These are phyloP conservation scores for Poecilia velifera DNA, from an alignment of 2,797 vertebrate species.

Conservation along the genomic window DNA sequence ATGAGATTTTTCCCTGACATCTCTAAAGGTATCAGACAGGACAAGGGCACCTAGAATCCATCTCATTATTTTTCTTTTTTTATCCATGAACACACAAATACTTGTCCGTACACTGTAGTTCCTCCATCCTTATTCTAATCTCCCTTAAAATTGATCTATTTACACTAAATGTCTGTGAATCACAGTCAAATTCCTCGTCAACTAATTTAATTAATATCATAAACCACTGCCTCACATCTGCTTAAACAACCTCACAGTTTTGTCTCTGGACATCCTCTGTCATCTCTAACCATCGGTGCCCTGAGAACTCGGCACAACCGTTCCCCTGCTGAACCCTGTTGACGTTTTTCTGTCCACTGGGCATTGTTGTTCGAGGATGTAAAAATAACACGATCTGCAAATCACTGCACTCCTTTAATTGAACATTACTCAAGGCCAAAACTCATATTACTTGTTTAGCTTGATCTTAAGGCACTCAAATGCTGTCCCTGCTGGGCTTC, in stretches of 20 bases:
- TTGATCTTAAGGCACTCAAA: slow-evolving; percentile 83
- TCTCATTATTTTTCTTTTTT: background rate
- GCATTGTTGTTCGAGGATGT: slow-evolving; percentile 66
- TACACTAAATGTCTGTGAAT: background rate
- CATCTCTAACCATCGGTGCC: slow-evolving; percentile 53
- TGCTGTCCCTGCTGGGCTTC: slow-evolving; percentile 72
- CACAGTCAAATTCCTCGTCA: background rate
- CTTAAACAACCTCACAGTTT: slow-evolving; percentile 49
- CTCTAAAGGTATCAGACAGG: background rate
- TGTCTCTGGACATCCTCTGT: slow-evolving; percentile 30
- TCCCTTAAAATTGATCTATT: background rate
- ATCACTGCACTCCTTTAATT: slow-evolving; percentile 79
- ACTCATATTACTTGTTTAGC: slow-evolving; percentile 80
- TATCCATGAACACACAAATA: background rate
- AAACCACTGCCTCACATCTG: slow-evolving; percentile 28
- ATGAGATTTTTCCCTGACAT: background rate
- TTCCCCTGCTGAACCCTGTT: slow-evolving; percentile 61
- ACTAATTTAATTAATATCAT: slow-evolving; percentile 22
- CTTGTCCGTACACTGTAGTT: background rate
- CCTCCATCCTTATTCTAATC: background rate
- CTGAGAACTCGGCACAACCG: slow-evolving; percentile 43
- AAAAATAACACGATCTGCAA: slow-evolving; percentile 56
- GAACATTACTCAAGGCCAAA: slow-evolving; percentile 85
- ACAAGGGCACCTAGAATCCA: background rate
- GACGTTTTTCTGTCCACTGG: slow-evolving; percentile 58